phyloP scores from a whole-genome alignment of 2,888 invertebrate genomes.

The Plagodis dolabraria region DNA sequence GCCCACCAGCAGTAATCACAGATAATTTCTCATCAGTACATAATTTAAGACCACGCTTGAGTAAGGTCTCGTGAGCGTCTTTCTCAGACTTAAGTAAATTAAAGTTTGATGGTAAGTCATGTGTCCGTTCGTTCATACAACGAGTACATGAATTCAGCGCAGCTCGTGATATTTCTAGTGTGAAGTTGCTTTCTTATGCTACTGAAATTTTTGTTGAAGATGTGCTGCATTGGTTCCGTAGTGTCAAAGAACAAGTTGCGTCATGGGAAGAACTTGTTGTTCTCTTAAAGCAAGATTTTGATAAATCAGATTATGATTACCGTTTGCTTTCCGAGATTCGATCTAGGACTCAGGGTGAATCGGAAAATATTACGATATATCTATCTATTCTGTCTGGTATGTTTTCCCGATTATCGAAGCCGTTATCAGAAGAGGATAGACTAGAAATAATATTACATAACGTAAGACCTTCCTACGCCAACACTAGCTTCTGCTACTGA shows the following conservation, averaged over 20 bases:
- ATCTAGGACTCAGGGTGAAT: conserved; percentile 30
- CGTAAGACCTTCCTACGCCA: no score
- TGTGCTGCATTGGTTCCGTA: background rate
- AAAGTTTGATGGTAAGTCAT: background rate
- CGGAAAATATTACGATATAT: conserved; percentile 34
- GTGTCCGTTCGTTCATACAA: conserved; percentile 16
- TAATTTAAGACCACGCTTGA: no score
- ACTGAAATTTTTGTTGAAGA: background rate
- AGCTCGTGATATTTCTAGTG: background rate
- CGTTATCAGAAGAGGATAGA: no score
- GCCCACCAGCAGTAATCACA: no score
- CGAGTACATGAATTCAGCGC: background rate
- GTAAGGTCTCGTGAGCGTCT: no score
- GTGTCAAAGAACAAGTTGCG: background rate
- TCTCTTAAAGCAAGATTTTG: conserved; percentile 22
- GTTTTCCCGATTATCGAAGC: conserved; percentile 31
- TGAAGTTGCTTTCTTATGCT: conserved; percentile 12
- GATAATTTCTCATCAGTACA: no score
- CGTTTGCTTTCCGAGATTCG: conserved; percentile 27
- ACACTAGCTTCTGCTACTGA: background rate
- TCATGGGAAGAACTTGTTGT: background rate
- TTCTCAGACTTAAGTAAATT: background rate
- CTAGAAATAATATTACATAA: no score
- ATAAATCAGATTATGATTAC: conserved; percentile 31
- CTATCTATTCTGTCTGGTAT: conserved; percentile 36